A percentile compares a stretch with the other conserved stretches of the same genome.
phyloP scores from a whole-genome alignment of 2,888 invertebrate genomes.

The Cryptus viduatorius region DNA sequence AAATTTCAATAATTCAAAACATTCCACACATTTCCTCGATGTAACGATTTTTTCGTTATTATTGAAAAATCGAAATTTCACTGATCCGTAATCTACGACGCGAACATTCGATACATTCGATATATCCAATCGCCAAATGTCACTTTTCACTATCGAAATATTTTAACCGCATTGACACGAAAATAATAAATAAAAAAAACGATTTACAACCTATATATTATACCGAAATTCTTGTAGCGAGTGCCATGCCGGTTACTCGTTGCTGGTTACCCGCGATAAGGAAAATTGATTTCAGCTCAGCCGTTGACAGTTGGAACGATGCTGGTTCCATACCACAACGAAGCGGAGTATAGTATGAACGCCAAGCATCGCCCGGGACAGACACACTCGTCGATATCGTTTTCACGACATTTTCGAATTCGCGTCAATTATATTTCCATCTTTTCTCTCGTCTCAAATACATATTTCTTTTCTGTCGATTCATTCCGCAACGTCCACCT shows the following conservation, averaged over 20 bases:
- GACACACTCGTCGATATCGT: not conserved
- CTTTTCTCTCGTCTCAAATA: slow-evolving; percentile 44
- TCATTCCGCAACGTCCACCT: not conserved
- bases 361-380: slow-evolving; percentile 65
- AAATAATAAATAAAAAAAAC: not conserved
- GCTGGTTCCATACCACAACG: slow-evolving; percentile 35
- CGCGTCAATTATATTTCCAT: not conserved
- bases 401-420: not conserved
- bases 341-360: not conserved
- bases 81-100: no score
- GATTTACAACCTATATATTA: not conserved
- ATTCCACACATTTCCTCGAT: no score
- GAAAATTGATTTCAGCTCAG: slow-evolving; percentile 82
- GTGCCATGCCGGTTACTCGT: slow-evolving; percentile 57
- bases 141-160: not conserved
- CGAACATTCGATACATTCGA: no score
- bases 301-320: slow-evolving; percentile 51
- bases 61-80: not conserved
- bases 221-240: slow-evolving; percentile 39
- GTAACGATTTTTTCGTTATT: not conserved
- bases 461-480: not conserved
- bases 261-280: slow-evolving; percentile 82
- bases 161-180: not conserved
- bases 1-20: no score
- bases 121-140: no score